These are phyloP conservation scores for Tauraco hartlaubi DNA, from an alignment of 2,797 vertebrate species.

Conservation along the genomic window DNA sequence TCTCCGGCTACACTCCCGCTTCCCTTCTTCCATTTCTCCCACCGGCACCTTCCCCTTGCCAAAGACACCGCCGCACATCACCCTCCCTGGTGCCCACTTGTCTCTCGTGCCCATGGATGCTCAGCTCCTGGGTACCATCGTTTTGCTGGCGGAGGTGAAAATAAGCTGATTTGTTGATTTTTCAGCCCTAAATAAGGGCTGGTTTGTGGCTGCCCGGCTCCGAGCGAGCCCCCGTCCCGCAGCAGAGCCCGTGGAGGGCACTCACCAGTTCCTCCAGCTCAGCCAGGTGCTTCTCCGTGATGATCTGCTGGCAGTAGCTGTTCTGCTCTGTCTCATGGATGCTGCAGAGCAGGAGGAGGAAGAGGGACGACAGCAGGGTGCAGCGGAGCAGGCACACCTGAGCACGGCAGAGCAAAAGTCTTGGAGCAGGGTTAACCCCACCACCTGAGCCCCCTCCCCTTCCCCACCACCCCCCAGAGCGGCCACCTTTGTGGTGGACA, in stretches of 20 bases:
- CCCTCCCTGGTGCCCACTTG: neutral
- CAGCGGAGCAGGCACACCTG: slow-evolving; percentile 72
- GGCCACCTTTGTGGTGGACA: neutral
- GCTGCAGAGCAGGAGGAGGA: slow-evolving; percentile 65
- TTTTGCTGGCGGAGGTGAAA: neutral
- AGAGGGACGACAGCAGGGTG: slow-evolving; percentile 52
- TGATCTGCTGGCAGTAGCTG: slow-evolving; percentile 74
- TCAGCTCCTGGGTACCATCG: neutral
- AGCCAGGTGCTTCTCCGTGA: slow-evolving; percentile 64
- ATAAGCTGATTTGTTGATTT: neutral
- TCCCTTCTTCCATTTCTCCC: neutral
- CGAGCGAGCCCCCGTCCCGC: rapidly evolving
- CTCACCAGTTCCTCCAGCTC: slow-evolving; percentile 79
- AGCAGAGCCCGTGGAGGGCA: neutral
- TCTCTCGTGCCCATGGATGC: neutral
- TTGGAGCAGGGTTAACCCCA: neutral
- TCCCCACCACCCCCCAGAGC: neutral
- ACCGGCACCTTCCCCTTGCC: neutral
- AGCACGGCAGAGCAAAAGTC: neutral
- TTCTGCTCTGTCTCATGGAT: slow-evolving; percentile 55
- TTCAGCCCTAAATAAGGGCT: neutral
- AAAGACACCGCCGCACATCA: neutral
- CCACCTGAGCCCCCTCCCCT: neutral
- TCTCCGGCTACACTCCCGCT: neutral
- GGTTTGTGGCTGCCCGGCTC: neutral